Base-by-base conservation (phyloP, 1,140 invertebrate genomes). In the Drosophila seguyi region DNA sequence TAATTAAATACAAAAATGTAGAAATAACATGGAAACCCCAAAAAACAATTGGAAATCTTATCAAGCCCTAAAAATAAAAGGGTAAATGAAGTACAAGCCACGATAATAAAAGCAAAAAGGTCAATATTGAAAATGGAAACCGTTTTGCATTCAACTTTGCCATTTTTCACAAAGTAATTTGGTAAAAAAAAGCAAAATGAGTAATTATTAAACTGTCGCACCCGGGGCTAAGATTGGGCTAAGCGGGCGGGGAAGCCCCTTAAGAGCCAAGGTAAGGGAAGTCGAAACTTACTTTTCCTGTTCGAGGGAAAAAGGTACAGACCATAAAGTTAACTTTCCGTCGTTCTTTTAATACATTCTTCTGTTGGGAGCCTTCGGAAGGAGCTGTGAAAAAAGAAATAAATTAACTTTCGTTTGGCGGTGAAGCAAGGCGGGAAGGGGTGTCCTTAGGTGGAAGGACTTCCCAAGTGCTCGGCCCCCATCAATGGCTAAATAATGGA, bases 151-250 rank as follows among this genome's bases (percentile, higher is more conserved):
- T 45, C 34, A 50, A 58, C 60, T 78, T 85, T 81, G 66, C 80
- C 75, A 86, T 86, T 79, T 86, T 66, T 79, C 20, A 69, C 66
- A 87, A 88, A 79, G 71, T 79, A 88, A 88, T 83, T 87, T 88
- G 58, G 84, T 67, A 88, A 79, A 79, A 79, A 79, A 77, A 76
- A 59, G 22, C 63, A 45, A 87, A 87, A 72, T 82, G 76, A 83
- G 84, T 87, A 83, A 87, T 88, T 87, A 88, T 88, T 80, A 87
- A 88, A 88, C 53, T 68, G 47, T 67, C 62, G 66, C 66, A 27
- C 39, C 27, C 8, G 44, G 65, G 59, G 16, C 38, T 29, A 25
- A 44, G 66, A 69, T 67, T 55, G 47, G 66, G 62, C 31, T 68
- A 57, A 69, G 50, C 31, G 29, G 45, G 34, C 34, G 29, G 44